A percentile compares a stretch with the other conserved stretches of the same genome.
Evolutionary conservation across 1,140 invertebrate genomes (phyloP).

Genomic region (Sogatella furcifera): DNA sequence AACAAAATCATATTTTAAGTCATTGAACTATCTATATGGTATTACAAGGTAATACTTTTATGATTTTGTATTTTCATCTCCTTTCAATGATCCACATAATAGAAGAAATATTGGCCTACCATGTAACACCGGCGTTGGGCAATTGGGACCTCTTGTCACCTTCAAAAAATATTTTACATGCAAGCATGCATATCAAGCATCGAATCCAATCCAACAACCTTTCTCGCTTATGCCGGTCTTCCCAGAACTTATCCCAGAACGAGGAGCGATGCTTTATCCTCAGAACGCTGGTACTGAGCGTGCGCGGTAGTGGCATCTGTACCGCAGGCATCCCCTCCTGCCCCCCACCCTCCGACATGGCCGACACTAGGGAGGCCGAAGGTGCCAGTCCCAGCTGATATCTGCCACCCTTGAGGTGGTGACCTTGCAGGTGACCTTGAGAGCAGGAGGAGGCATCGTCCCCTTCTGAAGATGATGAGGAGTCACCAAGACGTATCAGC

Average conservation of each 20-base stretch:
- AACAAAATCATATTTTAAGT: too few species aligned
- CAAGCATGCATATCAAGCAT: too few species aligned
- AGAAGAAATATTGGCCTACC: too few species aligned
- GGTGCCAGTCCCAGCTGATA: slow-evolving; percentile 17
- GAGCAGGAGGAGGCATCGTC: background rate
- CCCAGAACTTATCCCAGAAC: slow-evolving; percentile 76
- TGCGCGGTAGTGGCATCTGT: slow-evolving; percentile 47
- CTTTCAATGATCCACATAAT: too few species aligned
- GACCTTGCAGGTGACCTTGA: background rate
- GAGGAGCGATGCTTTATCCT: slow-evolving; percentile 56
- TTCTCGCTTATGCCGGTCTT: slow-evolving; percentile 49
- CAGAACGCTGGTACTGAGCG: slow-evolving; percentile 65
- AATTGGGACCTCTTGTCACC: too few species aligned
- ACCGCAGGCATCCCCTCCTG: slow-evolving; percentile 31
- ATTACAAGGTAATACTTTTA: too few species aligned
- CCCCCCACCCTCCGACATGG: slow-evolving; percentile 21
- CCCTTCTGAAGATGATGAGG: background rate
- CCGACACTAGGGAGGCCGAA: slow-evolving; percentile 22
- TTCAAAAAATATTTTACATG: too few species aligned
- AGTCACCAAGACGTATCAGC: slow-evolving; percentile 7
- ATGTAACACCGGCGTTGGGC: too few species aligned
- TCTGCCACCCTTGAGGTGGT: background rate
- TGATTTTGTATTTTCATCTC: too few species aligned
- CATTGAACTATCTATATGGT: too few species aligned
- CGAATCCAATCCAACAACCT: slow-evolving; percentile 39